Conservation (phyloP, 2,888 invertebrate species). For the Drosophila helvetica region DNA sequence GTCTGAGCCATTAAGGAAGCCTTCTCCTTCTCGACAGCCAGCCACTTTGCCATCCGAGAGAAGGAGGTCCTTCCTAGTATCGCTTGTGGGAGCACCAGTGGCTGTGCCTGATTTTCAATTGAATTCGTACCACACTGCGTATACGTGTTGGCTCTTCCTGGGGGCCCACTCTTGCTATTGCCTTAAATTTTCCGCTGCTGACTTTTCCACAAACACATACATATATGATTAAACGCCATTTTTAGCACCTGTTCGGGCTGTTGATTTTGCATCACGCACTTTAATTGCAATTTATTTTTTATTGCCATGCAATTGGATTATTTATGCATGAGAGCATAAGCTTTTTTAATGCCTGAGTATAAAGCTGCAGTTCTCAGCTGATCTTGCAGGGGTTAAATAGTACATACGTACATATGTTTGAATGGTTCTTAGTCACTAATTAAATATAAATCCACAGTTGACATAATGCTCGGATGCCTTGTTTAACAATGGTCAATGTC, state of each 20-base stretch:
- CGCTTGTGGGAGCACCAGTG: constrained; percentile 1
- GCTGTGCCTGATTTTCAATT: constrained; percentile 43
- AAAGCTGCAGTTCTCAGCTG: constrained; percentile 7
- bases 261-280: constrained; percentile 25
- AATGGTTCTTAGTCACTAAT: not conserved
- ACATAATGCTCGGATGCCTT: too few species aligned
- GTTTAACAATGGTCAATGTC: too few species aligned
- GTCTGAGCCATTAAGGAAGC: constrained; percentile 44
- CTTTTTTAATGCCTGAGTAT: constrained; percentile 20
- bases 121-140: constrained; percentile 36
- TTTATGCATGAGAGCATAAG: constrained; percentile 26
- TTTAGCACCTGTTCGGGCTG: constrained; percentile 49
- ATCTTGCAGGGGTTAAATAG: not conserved
- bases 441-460: not conserved
- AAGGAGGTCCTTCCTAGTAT: constrained; percentile 17
- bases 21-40: constrained; percentile 15
- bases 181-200: not conserved
- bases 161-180: not conserved
- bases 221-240: constrained; percentile 54
- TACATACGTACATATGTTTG: too few species aligned
- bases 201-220: constrained; percentile 32
- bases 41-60: constrained; percentile 8
- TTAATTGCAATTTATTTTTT: constrained; percentile 53
- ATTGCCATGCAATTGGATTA: constrained; percentile 43
- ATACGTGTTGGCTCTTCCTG: constrained; percentile 50